Conservation (phyloP, 2,888 invertebrate species). For the Acanthoscelides obtectus region DNA sequence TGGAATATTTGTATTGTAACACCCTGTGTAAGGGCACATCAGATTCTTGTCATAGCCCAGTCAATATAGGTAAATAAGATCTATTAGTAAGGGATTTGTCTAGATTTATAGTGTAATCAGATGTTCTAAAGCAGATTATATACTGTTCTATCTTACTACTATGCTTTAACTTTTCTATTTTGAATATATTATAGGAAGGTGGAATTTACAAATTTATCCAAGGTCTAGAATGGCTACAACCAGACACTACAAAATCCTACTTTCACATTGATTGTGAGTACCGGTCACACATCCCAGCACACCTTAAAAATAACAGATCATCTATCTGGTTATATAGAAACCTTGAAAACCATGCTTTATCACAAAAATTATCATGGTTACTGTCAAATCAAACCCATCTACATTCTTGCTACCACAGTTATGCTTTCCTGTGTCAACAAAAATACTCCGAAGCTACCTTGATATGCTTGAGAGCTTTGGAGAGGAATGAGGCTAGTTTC, state of each 20-base stretch:
- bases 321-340: conserved; percentile 53
- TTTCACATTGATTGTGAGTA: conserved; percentile 46
- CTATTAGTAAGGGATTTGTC: too few relatives aligned
- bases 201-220: conserved; percentile 56
- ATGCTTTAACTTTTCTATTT: too few relatives aligned
- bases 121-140: too few relatives aligned
- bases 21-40: too few relatives aligned
- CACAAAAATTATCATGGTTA: conserved; percentile 57
- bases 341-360: conserved; percentile 54
- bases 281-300: conserved; percentile 44
- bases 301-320: conserved; percentile 50
- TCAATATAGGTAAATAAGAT: too few relatives aligned
- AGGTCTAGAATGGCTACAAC: conserved; percentile 58
- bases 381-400: conserved; percentile 59
- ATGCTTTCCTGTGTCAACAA: conserved; percentile 58
- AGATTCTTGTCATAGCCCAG: too few relatives aligned
- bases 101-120: too few relatives aligned
- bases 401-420: conserved; percentile 53
- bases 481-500: conserved; percentile 57
- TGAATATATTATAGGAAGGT: conserved; percentile 45
- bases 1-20: too few relatives aligned
- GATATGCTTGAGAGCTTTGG: conserved; percentile 60
- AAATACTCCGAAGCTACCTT: conserved; percentile 57
- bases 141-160: too few relatives aligned
- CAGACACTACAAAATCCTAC: conserved; percentile 51